phyloP scores from a whole-genome alignment of 2,113 vertebrate species.

The Pteropus alecto region DNA sequence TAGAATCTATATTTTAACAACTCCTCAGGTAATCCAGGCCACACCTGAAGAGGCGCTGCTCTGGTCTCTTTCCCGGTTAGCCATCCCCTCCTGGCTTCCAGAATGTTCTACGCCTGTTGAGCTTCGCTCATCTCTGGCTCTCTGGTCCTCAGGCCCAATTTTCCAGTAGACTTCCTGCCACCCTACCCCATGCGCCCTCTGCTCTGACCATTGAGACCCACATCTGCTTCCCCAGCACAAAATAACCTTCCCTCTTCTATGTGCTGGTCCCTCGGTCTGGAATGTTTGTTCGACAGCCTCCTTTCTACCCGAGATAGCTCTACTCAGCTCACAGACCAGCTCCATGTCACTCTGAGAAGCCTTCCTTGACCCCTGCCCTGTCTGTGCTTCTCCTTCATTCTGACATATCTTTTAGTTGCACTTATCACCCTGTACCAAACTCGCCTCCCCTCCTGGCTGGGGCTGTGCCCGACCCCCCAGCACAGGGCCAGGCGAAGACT shows the following conservation, averaged over 20 bases:
- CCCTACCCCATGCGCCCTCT: rapidly evolving
- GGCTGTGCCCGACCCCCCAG: background rate
- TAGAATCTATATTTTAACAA: background rate
- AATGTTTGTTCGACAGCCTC: rapidly evolving
- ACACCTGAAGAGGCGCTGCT: background rate
- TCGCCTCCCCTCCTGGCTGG: background rate
- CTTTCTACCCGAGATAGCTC: rapidly evolving
- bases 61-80: background rate
- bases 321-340: rapidly evolving
- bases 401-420: background rate
- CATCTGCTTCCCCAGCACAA: background rate
- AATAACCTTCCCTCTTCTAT: background rate
- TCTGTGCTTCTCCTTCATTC: rapidly evolving
- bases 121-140: background rate
- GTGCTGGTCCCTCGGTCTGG: background rate
- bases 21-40: background rate
- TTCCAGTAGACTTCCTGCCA: background rate
- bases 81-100: background rate
- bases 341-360: background rate
- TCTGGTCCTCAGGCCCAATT: background rate
- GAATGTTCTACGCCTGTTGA: background rate
- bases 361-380: background rate
- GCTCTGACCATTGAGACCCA: background rate
- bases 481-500: background rate
- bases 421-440: background rate